phyloP scores from a whole-genome alignment of 2,888 invertebrate genomes.

The Acrobasis consociella region DNA sequence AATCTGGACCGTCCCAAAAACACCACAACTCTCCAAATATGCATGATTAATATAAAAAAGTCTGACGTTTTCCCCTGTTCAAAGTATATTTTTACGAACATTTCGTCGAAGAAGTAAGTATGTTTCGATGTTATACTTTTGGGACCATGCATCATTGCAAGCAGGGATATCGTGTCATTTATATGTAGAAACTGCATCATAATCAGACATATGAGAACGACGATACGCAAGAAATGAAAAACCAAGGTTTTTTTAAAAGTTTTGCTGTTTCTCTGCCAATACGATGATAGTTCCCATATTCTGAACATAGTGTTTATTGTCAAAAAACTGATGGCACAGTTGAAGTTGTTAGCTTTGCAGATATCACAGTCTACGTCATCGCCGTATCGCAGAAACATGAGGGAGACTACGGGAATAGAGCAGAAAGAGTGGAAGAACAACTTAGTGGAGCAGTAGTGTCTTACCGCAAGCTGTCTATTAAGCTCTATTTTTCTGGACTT shows the following conservation, averaged over 20 bases:
- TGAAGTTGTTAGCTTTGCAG: conserved; percentile 3
- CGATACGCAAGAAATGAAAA: conserved; percentile 1
- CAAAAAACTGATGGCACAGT: neutral
- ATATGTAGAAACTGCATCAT: neutral
- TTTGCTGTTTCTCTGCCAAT: neutral
- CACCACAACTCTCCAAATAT: conserved; percentile 1
- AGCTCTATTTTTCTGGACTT: neutral
- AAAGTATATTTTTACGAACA: neutral
- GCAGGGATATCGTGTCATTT: neutral
- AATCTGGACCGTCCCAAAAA: neutral
- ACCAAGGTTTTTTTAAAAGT: neutral
- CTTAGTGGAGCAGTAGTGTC: conserved; percentile 5
- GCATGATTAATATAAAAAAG: neutral
- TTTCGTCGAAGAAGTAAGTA: neutral
- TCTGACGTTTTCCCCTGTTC: neutral
- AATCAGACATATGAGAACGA: neutral
- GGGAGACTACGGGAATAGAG: neutral
- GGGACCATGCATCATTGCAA: neutral
- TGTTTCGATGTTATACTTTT: neutral
- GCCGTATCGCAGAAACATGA: conserved; percentile 9
- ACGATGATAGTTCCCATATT: conserved; percentile 2
- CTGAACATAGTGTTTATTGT: conserved; percentile 3
- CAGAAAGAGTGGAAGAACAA: neutral
- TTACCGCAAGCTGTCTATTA: neutral
- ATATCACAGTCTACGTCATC: neutral